Percentiles rank a stretch among this genome's conserved stretches.
Evolutionary conservation across 2,113 vertebrate genomes (phyloP).

Genomic region (Rhinoderma darwinii): DNA sequence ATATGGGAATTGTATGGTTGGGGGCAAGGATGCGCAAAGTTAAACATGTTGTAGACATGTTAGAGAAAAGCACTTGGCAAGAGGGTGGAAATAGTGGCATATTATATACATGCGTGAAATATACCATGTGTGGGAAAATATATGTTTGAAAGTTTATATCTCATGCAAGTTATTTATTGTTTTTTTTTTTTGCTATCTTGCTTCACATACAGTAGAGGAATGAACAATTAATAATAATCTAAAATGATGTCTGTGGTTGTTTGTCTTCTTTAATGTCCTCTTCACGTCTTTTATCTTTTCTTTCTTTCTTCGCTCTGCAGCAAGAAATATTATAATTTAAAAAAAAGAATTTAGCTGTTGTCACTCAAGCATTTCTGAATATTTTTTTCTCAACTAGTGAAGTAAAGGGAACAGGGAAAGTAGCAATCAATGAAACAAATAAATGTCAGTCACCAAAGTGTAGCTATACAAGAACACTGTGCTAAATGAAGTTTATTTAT

Average conservation of each 20-base stretch:
- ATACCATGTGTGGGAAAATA: background rate
- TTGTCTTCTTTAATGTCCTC: background rate
- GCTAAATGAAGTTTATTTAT: no score
- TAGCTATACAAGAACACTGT: background rate
- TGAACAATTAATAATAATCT: background rate
- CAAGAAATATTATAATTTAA: background rate
- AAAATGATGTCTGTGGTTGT: conserved; percentile 21
- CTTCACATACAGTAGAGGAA: background rate
- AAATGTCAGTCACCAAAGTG: background rate
- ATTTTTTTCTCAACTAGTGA: background rate
- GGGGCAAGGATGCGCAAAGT: no score
- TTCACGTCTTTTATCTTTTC: background rate
- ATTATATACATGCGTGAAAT: background rate
- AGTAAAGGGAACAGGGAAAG: background rate
- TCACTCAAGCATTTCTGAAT: background rate
- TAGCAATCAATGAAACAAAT: background rate
- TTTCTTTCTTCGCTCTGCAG: background rate
- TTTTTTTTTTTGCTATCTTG: background rate
- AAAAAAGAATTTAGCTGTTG: no score
- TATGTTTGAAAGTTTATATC: background rate
- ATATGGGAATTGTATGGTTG: no score
- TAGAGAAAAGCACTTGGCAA: no score
- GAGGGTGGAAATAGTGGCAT: no score
- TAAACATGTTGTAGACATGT: no score
- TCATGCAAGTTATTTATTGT: background rate